Evolutionary conservation across 2,113 vertebrate species (phyloP).

Genomic region (Fregetta grallaria): DNA sequence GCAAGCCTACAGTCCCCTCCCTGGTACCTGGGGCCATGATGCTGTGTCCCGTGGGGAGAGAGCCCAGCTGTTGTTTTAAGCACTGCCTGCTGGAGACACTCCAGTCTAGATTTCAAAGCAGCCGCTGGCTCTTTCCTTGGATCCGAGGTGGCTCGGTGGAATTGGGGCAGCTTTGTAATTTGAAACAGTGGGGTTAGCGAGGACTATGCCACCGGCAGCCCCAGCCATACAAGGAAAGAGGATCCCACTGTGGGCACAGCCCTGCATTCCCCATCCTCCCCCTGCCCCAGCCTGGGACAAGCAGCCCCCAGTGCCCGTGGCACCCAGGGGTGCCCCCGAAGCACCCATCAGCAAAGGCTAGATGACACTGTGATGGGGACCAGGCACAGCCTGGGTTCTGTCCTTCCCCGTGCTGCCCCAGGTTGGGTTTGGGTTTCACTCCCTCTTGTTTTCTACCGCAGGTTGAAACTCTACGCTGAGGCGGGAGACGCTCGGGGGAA

Average conservation of each 20-base stretch:
- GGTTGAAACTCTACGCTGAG: slow-evolving; percentile 48
- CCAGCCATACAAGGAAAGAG: neutral
- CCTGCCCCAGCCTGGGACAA: neutral
- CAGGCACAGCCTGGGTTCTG: neutral
- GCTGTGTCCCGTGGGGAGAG: neutral
- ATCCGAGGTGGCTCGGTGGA: slow-evolving; percentile 46
- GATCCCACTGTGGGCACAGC: neutral
- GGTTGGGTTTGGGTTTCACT: slow-evolving; percentile 43
- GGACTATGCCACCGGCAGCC: accelerated
- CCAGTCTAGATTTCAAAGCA: slow-evolving; percentile 62
- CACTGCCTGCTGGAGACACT: slow-evolving; percentile 34
- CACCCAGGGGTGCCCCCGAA: neutral
- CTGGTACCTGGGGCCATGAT: neutral
- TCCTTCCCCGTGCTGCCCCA: neutral
- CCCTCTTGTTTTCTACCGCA: neutral
- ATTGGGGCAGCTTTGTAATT: slow-evolving; percentile 42
- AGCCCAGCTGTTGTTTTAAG: slow-evolving; percentile 45
- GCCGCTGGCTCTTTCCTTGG: neutral
- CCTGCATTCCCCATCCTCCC: neutral
- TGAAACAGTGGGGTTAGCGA: slow-evolving; percentile 47
- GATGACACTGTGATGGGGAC: neutral
- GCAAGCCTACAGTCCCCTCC: neutral
- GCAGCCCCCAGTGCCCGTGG: neutral
- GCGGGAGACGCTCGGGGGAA: slow-evolving; percentile 9
- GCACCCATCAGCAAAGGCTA: accelerated